phyloP scores from a whole-genome alignment of 2,888 invertebrate genomes.

The Ichneumoninae sp. region DNA sequence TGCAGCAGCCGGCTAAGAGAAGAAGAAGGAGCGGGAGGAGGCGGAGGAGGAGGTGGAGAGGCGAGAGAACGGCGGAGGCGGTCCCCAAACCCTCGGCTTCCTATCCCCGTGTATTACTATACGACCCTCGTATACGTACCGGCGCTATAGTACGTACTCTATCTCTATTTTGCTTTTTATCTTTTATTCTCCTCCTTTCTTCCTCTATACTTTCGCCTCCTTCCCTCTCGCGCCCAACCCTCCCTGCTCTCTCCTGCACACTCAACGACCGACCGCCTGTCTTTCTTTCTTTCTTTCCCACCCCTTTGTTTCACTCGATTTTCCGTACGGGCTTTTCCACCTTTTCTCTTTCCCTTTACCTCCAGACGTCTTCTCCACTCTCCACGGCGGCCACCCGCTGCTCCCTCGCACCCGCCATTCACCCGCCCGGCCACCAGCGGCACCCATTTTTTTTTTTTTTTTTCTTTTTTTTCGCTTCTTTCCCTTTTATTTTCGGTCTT shows the following conservation, averaged over 20 bases:
- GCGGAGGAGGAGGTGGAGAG: not conserved
- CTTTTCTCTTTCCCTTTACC: constrained; percentile 58
- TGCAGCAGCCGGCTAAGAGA: constrained; percentile 77
- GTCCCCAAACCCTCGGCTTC: constrained; percentile 58
- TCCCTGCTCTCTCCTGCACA: constrained; percentile 46
- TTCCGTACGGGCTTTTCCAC: constrained; percentile 67
- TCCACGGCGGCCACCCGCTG: constrained; percentile 40
- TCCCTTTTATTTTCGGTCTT: constrained; percentile 76
- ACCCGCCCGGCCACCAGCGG: constrained; percentile 51
- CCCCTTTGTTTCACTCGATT: constrained; percentile 32
- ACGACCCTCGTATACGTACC: constrained; percentile 18
- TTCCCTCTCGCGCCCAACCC: constrained; percentile 54
- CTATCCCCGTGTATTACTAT: constrained; percentile 18
- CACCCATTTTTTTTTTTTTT: constrained; percentile 55
- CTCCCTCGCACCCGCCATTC: constrained; percentile 54
- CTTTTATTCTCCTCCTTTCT: constrained; percentile 55
- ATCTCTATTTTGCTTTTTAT: constrained; percentile 43
- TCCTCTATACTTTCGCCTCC: constrained; percentile 48
- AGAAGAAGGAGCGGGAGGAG: constrained; percentile 60
- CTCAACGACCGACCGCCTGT: constrained; percentile 15
- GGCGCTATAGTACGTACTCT: constrained; percentile 26
- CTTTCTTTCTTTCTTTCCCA: constrained; percentile 49
- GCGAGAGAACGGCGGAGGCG: constrained; percentile 39
- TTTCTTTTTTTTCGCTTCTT: constrained; percentile 34
- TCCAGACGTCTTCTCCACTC: constrained; percentile 61